phyloP scores from a whole-genome alignment of 2,113 vertebrate genomes.

The Peromyscus leucopus region DNA sequence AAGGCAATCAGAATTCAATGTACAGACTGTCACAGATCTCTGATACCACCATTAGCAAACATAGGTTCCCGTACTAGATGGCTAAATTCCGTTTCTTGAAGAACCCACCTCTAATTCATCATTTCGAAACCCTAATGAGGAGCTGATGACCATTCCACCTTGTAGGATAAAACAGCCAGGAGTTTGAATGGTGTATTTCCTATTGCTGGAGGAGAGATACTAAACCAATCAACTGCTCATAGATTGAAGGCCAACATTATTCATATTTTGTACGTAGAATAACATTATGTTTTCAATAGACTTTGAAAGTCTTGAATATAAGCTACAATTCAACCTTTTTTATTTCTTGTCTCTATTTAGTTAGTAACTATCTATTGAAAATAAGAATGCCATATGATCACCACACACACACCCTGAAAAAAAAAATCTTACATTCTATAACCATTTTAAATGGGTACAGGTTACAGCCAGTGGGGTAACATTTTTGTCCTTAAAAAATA shows the following conservation, averaged over 20 bases:
- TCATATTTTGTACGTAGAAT: slow-evolving; percentile 35
- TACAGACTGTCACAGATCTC: not conserved
- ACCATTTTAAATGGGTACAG: not conserved
- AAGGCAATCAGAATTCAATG: slow-evolving; percentile 33
- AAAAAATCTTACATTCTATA: slow-evolving; percentile 26
- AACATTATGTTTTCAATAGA: slow-evolving; percentile 10
- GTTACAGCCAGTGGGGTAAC: not conserved
- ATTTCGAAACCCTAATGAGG: slow-evolving; percentile 86
- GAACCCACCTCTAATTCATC: slow-evolving; percentile 81
- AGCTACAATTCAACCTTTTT: slow-evolving; percentile 18
- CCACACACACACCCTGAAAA: not conserved
- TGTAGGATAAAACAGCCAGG: slow-evolving; percentile 87
- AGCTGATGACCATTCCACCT: slow-evolving; percentile 86
- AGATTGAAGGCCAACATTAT: slow-evolving; percentile 61
- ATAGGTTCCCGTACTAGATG: slow-evolving; percentile 51
- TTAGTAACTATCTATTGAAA: not conserved
- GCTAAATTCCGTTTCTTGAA: slow-evolving; percentile 83
- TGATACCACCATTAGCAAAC: not conserved
- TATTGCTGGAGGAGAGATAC: slow-evolving; percentile 74
- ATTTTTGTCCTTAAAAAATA: not conserved
- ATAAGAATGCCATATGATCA: not conserved
- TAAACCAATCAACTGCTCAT: slow-evolving; percentile 78
- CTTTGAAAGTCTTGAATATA: slow-evolving; percentile 44
- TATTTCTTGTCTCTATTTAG: not conserved
- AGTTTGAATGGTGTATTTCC: slow-evolving; percentile 85